phyloP scores from a whole-genome alignment of 1,140 invertebrate genomes.

The Neomicropteryx cornuta region DNA sequence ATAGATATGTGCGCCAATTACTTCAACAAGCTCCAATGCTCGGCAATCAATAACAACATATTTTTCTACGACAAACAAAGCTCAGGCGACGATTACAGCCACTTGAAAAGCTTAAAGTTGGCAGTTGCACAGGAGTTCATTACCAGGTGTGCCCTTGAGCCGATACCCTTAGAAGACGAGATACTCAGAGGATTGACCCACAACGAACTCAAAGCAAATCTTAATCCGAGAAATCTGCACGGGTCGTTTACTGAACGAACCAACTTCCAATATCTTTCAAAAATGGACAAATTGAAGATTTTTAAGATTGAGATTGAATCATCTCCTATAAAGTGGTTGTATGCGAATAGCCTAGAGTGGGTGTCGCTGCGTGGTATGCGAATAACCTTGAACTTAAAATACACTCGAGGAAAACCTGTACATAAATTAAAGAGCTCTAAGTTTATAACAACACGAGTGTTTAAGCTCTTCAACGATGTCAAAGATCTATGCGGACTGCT shows the following conservation, averaged over 20 bases:
- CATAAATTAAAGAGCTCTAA: slow-evolving; percentile 33
- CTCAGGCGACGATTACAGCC: slow-evolving; percentile 29
- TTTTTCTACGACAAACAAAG: slow-evolving; percentile 41
- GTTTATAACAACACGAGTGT: slow-evolving; percentile 35
- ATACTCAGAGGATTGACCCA: slow-evolving; percentile 31
- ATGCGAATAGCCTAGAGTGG: slow-evolving; percentile 18
- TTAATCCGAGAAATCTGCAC: slow-evolving; percentile 33
- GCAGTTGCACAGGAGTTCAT: slow-evolving; percentile 38
- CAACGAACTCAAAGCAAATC: slow-evolving; percentile 32
- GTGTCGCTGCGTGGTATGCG: slow-evolving; percentile 16
- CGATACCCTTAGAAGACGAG: slow-evolving; percentile 27
- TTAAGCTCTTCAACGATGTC: slow-evolving; percentile 33
- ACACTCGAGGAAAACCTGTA: slow-evolving; percentile 28
- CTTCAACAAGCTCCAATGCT: slow-evolving; percentile 54
- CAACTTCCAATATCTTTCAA: slow-evolving; percentile 30
- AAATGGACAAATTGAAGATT: slow-evolving; percentile 34
- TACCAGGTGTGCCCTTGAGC: slow-evolving; percentile 36
- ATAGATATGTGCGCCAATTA: slow-evolving; percentile 48
- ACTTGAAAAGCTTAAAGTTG: slow-evolving; percentile 34
- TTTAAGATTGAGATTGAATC: slow-evolving; percentile 16
- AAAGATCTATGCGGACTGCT: slow-evolving; percentile 27
- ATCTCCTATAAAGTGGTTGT: slow-evolving; percentile 21
- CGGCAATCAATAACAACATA: slow-evolving; percentile 53
- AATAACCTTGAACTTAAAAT: slow-evolving; percentile 19
- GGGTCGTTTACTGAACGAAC: slow-evolving; percentile 41